Evolutionary conservation across 2,888 invertebrate species (phyloP), one percentile per base, ranked within the genome.

Genomic region (Girardia tigrina): DNA sequence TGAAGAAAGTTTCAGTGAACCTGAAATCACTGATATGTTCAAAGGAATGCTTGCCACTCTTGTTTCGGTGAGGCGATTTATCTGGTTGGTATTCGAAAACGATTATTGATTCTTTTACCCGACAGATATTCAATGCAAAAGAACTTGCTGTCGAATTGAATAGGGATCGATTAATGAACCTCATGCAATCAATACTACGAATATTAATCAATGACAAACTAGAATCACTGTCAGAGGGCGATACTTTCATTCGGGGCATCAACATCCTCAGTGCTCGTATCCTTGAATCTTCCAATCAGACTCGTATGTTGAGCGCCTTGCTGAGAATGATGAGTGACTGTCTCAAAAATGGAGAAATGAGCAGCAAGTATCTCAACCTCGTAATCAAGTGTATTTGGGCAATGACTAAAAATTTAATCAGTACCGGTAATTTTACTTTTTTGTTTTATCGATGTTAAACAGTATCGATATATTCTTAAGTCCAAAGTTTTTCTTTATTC

Each of bases 311-410:
- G 85, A 92, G 94, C 83, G 92, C 92, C 71, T 87, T 94, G 80
- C 89, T 95, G 70, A 89, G 90, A 75, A 86, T 94, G 42, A 87
- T 95, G n/a, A 90, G 92, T 81, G 92, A 92, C 77, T 90, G 89
- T 28, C 90, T 93, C 73, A 87, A 87, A 6, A 88, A 88, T 89
- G 91, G 71, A 83, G 81, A 0, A 81, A 76, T 80, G 82, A 27
- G 78, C 79, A 74, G 69, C 70, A 84, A 85, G 78, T 85, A 84
- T 78, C 79, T 83, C 26, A 85, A 85, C 76, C 80, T 86, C n/a
- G 82, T 85, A 29, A 85, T 86, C 83, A 85, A 85, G 26, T 75
- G 75, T 29, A 73, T 75, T 26, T 75, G 75, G 75, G n/a, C 75
- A 20, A 29, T 75, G 27, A 75, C 75, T 1, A 75, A 74, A 16